phyloP scores from a whole-genome alignment of 2,113 vertebrate species.

The Bettongia penicillata region DNA sequence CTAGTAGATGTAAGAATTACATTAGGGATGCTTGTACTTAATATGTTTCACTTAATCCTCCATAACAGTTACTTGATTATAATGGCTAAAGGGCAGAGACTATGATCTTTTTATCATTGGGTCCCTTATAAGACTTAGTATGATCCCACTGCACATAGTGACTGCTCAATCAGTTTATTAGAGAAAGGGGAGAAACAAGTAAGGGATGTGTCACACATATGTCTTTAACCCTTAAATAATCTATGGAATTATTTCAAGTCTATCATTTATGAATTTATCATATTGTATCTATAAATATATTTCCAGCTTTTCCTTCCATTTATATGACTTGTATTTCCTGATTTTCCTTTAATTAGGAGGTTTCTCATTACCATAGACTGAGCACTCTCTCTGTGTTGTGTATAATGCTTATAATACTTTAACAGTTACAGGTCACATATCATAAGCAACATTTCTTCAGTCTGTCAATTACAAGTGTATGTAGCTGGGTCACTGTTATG shows the following conservation, averaged over 20 bases:
- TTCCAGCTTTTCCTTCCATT: slow-evolving; percentile 14
- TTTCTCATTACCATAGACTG: neutral
- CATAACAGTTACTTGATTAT: neutral
- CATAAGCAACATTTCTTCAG: neutral
- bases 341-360: neutral
- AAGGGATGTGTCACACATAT: neutral
- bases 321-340: neutral
- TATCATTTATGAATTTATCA: neutral
- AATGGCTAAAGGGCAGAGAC: neutral
- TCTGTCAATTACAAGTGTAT: neutral
- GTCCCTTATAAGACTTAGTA: neutral
- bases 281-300: neutral
- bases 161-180: neutral
- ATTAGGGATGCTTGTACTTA: neutral
- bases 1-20: neutral
- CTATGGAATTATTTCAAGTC: neutral
- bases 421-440: neutral
- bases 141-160: neutral
- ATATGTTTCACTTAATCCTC: neutral
- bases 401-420: neutral
- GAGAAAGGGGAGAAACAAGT: neutral
- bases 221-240: neutral
- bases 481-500: neutral
- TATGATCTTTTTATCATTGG: neutral
- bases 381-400: neutral